Evolutionary conservation across 2,797 vertebrate species (phyloP), one percentile per base, ranked within the genome.

Genomic region (Halcyon smyrnensis): DNA sequence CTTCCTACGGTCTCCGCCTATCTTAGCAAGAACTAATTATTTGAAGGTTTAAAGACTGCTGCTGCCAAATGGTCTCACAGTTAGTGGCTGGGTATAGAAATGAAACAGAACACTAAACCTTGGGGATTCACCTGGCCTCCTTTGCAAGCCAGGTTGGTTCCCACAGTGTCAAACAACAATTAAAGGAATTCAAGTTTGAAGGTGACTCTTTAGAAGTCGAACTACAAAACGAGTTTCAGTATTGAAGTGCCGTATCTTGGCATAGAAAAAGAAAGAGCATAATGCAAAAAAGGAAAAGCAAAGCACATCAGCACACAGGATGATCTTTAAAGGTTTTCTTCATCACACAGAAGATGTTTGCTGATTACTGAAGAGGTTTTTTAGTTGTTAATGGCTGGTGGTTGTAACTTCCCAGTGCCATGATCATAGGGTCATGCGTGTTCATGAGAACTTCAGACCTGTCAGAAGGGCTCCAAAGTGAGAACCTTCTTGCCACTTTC

Each of bases 51-150:
- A 84, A 95, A 94, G 94, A 94, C 96, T 97, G 96, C 95, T 91
- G 64, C 84, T 98, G 97, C 98, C 98, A 98, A 98, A 98, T 98
- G 98, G 97, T 89, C 97, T 98, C 98, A 97, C 98, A 98, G 98
- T 98, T 95, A 98, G 98, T 53, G 54, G 93, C 97, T 74, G 82
- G 85, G 41, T 95, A 83, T 91, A 96, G 97, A 97, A 98, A 98
- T 98, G 96, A 97, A 98, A 97, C 89, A 93, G 97, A 97, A 82
- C 87, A 79, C 79, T 77, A 94, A 98, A 97, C 98, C 98, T 98
- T 96, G 87, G 97, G 97, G 98, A 98, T 94, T 98, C 97, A 96
- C 96, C 94, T 98, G 98, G 90, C 97, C 96, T 97, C 92, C 81
- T 98, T 98, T 93, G 80, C 94, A 94, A 97, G 85, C 96, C 97